These are phyloP conservation scores for Noctua janthe DNA, from an alignment of 2,888 invertebrate genomes.

Conservation along the genomic window DNA sequence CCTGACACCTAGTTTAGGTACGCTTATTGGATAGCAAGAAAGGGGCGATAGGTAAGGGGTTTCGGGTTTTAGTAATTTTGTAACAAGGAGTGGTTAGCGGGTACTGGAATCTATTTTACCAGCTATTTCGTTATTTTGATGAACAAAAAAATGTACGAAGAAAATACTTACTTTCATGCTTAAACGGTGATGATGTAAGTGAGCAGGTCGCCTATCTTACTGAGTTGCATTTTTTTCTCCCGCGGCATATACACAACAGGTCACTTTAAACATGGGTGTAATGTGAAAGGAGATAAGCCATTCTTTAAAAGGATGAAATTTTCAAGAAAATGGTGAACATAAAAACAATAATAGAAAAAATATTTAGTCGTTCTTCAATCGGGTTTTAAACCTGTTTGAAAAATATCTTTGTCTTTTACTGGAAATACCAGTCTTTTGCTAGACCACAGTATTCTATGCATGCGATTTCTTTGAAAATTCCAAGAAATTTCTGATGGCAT, in stretches of 20 bases:
- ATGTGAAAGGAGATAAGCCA: too few species aligned
- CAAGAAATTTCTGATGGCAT: background rate
- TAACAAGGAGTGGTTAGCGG: background rate
- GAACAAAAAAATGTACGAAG: too few species aligned
- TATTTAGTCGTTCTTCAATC: background rate
- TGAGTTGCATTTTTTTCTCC: too few species aligned
- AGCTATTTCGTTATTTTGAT: background rate
- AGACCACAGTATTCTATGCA: background rate
- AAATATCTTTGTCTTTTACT: background rate
- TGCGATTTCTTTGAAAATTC: background rate
- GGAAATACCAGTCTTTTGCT: background rate
- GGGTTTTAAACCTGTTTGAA: background rate
- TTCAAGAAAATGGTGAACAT: background rate
- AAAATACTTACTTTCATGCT: too few species aligned
- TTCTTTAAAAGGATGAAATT: background rate
- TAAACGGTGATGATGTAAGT: too few species aligned
- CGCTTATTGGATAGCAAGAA: constrained; percentile 14
- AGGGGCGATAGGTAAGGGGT: background rate
- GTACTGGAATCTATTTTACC: background rate
- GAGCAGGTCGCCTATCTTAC: too few species aligned
- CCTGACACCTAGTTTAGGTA: constrained; percentile 4
- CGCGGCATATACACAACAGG: too few species aligned
- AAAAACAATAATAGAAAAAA: background rate
- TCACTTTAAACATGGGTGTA: too few species aligned
- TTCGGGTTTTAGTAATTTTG: constrained; percentile 24